phyloP scores from a whole-genome alignment of 2,888 invertebrate genomes.

The Acronicta psi region DNA sequence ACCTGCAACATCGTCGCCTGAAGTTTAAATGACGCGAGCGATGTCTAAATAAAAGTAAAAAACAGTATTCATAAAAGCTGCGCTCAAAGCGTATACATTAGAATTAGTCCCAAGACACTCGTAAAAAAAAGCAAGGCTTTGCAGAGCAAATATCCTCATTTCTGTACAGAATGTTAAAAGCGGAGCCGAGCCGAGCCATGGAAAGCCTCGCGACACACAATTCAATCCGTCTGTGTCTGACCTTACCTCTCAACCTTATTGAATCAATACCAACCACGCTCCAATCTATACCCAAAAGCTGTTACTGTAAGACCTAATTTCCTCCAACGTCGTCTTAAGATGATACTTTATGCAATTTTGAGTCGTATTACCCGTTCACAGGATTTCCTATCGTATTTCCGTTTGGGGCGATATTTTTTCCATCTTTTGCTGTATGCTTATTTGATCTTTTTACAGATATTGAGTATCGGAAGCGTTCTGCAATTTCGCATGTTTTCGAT shows the following conservation, averaged over 20 bases:
- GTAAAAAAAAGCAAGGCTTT: slow-evolving; percentile 39
- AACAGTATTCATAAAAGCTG: slow-evolving; percentile 34
- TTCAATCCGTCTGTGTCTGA: slow-evolving; percentile 64
- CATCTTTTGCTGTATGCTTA: slow-evolving; percentile 56
- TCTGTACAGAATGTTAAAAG: slow-evolving; percentile 43
- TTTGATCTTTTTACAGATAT: slow-evolving; percentile 62
- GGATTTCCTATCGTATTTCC: slow-evolving; percentile 54
- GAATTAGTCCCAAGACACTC: slow-evolving; percentile 52
- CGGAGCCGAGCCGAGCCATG: slow-evolving; percentile 36
- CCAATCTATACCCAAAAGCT: slow-evolving; percentile 58
- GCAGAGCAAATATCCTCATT: slow-evolving; percentile 52
- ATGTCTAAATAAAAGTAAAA: slow-evolving; percentile 30
- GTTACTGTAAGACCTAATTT: slow-evolving; percentile 63
- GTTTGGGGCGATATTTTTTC: slow-evolving; percentile 37
- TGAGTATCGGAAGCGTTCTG: slow-evolving; percentile 52
- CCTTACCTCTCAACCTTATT: slow-evolving; percentile 62
- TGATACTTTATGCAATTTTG: slow-evolving; percentile 47
- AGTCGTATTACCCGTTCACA: slow-evolving; percentile 46
- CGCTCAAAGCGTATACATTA: slow-evolving; percentile 38
- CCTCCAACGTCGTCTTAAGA: slow-evolving; percentile 13
- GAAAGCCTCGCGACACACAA: slow-evolving; percentile 62
- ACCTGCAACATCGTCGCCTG: slow-evolving; percentile 7
- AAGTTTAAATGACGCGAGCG: slow-evolving; percentile 40
- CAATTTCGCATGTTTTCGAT: slow-evolving; percentile 53
- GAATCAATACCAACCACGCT: slow-evolving; percentile 57